Evolutionary conservation across 2,113 vertebrate genomes (phyloP), one percentile per base, ranked within the genome.

Genomic region (Chitala chitala): DNA sequence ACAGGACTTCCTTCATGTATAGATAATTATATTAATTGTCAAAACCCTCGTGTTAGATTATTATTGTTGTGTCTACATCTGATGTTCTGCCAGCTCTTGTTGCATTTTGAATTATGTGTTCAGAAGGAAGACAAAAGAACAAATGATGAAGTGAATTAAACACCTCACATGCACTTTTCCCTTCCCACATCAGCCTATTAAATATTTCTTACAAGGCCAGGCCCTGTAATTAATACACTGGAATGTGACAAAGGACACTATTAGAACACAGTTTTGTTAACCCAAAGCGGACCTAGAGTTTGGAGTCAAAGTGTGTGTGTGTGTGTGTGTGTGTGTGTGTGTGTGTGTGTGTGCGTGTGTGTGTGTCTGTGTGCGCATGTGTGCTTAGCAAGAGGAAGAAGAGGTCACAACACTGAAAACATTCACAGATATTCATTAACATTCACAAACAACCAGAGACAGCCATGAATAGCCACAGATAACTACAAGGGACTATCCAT

Each of bases 161-260:
- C n/a, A 22, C 20, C 40, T 68, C 59, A 63, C 59, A 63, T 5
- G 44, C 44, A 6, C 5, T 12, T 6, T 46, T 12, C 20, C 53
- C 64, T 3, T 5, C 64, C 42, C 64, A 42, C n/a, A 22, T 9
- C 40, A 46, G 2, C 42, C 36, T 13, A 9, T 66, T 68, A 68
- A 68, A 13, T 68, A 12, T 26, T 26, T 31, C 9, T 29, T 46
- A 46, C 40, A 46, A 48, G 42, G 42, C 42, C n/a, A 20, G 12
- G n/a, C 64, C 29, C 42, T 46, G 26, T 48, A 46, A 68, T 68
- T 12, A 68, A 68, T 26, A 68, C 64, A 68, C 38, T 63, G 38
- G 26, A 68, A 48, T 68, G 59, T 46, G n/a, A 58, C 13, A 40
- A 71, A 59, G 54, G 40, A 56, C 5, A 42, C 38, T 38, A 38